Conservation (phyloP, 2,797 vertebrate genomes). For the Ctenopoma multispine region DNA sequence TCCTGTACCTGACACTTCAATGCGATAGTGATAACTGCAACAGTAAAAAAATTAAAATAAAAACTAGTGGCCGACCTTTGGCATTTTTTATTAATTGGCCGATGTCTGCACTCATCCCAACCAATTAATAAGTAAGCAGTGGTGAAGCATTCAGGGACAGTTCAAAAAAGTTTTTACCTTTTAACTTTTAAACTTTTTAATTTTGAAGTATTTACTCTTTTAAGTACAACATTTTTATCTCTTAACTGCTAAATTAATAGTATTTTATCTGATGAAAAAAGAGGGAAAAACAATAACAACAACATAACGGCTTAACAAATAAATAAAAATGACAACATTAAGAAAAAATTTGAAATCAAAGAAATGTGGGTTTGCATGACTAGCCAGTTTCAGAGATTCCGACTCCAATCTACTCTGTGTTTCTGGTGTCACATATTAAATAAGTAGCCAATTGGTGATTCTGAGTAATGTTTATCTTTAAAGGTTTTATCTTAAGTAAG, state of each 20-base stretch:
- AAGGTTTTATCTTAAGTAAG: too few relatives aligned
- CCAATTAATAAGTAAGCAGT: neutral
- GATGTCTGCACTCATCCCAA: too few relatives aligned
- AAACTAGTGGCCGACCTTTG: neutral
- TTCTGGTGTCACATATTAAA: slow-evolving; percentile 11
- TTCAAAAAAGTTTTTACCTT: too few relatives aligned
- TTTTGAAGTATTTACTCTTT: too few relatives aligned
- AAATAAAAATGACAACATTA: neutral
- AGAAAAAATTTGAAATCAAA: slow-evolving; percentile 20
- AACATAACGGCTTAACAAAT: too few relatives aligned
- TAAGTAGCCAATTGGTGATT: slow-evolving; percentile 35
- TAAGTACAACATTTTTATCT: too few relatives aligned
- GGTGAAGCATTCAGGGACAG: too few relatives aligned
- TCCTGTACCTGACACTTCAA: slow-evolving; percentile 52
- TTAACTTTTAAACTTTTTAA: too few relatives aligned
- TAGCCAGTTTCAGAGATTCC: neutral
- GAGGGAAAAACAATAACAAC: too few relatives aligned
- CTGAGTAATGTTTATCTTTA: slow-evolving; percentile 15
- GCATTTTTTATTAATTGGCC: too few relatives aligned
- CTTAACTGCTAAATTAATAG: too few relatives aligned
- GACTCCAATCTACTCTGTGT: neutral
- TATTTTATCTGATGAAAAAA: too few relatives aligned
- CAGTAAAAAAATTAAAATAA: slow-evolving; percentile 30
- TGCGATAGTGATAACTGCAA: slow-evolving; percentile 34
- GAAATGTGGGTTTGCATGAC: slow-evolving; percentile 21